These are phyloP conservation scores for Chaetura pelagica DNA, from an alignment of 2,113 vertebrate species.

Conservation along the genomic window DNA sequence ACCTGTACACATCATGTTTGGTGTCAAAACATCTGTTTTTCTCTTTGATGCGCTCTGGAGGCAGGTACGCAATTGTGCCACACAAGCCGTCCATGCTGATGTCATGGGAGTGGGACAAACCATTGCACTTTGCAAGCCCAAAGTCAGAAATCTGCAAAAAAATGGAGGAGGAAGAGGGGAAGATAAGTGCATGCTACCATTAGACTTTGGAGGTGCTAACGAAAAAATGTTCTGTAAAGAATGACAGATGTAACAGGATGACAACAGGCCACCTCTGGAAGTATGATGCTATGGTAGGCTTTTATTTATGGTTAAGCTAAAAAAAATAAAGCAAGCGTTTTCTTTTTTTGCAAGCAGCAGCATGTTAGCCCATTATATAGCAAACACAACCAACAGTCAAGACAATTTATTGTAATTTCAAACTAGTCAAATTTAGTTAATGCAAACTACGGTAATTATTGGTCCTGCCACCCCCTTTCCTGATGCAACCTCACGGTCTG, in stretches of 20 bases:
- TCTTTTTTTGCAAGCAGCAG: constrained; percentile 8
- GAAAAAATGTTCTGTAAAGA: not conserved
- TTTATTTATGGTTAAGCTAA: not conserved
- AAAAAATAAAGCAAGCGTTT: not conserved
- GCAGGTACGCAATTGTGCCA: constrained; percentile 95
- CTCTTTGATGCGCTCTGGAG: constrained; percentile 94
- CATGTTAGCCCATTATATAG: not conserved
- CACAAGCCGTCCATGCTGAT: constrained; percentile 96
- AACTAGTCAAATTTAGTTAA: not conserved
- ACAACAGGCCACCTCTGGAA: not conserved
- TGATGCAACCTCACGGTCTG: not conserved
- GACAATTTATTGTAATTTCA: constrained; percentile 37
- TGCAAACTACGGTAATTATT: constrained; percentile 7
- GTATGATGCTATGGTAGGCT: not conserved
- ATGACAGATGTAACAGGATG: not conserved
- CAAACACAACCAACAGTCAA: constrained; percentile 24
- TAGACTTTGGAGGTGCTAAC: not conserved
- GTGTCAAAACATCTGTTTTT: constrained; percentile 93
- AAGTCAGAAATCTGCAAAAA: constrained; percentile 92
- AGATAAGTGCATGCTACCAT: not conserved
- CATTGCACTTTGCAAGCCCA: constrained; percentile 95
- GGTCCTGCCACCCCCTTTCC: not conserved
- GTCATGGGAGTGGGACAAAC: constrained; percentile 90
- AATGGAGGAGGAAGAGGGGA: not conserved
- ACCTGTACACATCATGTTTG: constrained; percentile 98